Evolutionary conservation across 2,113 vertebrate genomes (phyloP), one percentile per base, ranked within the genome.

Genomic region (Willisornis vidua): DNA sequence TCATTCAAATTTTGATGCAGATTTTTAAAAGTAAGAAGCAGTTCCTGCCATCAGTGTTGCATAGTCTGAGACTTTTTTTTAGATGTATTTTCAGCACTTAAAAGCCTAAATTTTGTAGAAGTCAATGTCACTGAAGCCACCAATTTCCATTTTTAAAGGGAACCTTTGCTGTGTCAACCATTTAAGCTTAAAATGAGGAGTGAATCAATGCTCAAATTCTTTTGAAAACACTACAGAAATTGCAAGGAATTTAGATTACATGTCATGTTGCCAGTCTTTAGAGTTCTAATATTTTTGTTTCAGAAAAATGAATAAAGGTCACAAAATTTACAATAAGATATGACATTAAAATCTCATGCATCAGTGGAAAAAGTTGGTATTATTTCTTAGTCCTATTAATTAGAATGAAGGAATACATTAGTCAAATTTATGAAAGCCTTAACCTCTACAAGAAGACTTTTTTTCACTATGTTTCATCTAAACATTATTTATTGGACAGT

Each of bases 1-100:
- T 73, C 41, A 82, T 61, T 96, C 89, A 91, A 73, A 95, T 85
- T 82, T 87, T 85, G 54, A 79, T 54, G 5, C 41, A 82, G 75
- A 72, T 61, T 94, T 95, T 94, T 58, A 58, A 49, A 85, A 82
- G 58, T 11, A 91, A 33, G 18, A 94, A 77, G 72, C 23, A 77
- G 41, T 68, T 2, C 2, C 33, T 90, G n/a, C 39, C 61, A 54
- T 89, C 35, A 57, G 14, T 37, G 33, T 63, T 87, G 16, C 16
- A 74, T 10, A 39, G 16, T 19, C 61, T 61, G 23, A 89, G 18
- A 65, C 15, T 31, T 23, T 43, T 76, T 81, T 39, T 81, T 1
- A 83, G 7, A 67, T n/a, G 14, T 33, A 70, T 86, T 89, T 89
- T 90, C 61, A 88, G 41, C 49, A 87, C 37, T 91, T 72, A 75